Percentiles rank a stretch among this genome's conserved stretches.
These are phyloP conservation scores for Nematolebias whitei DNA, from an alignment of 2,113 vertebrate species.

Conservation along the genomic window DNA sequence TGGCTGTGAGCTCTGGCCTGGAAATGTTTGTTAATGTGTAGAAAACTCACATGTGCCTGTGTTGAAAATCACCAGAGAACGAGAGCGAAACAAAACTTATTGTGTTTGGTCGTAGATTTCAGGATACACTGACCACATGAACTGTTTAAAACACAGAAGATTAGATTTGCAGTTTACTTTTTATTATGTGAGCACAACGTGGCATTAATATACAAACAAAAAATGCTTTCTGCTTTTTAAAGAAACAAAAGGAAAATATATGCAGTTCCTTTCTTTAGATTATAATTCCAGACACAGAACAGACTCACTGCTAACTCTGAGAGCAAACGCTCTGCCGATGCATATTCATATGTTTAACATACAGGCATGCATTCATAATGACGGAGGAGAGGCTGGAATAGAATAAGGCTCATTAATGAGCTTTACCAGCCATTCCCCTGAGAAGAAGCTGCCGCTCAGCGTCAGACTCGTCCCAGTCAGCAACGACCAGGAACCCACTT, in stretches of 20 bases:
- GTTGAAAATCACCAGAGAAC: neutral
- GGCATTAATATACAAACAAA: slow-evolving; percentile 30
- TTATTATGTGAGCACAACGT: slow-evolving; percentile 22
- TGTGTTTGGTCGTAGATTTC: neutral
- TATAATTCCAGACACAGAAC: slow-evolving; percentile 80
- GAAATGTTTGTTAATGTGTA: slow-evolving; percentile 28
- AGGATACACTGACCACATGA: slow-evolving; percentile 18
- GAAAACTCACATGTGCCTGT: neutral
- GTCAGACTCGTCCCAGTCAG: no score
- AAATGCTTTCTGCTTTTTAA: slow-evolving; percentile 37
- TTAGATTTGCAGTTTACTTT: slow-evolving; percentile 25
- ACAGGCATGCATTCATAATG: slow-evolving; percentile 80
- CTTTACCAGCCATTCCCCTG: slow-evolving; percentile 66
- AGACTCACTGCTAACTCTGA: slow-evolving; percentile 71
- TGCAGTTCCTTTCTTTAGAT: slow-evolving; percentile 56
- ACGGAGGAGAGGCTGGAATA: slow-evolving; percentile 65
- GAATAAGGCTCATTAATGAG: slow-evolving; percentile 77
- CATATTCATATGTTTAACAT: slow-evolving; percentile 86
- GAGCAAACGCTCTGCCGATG: slow-evolving; percentile 76
- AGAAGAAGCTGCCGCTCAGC: slow-evolving; percentile 26
- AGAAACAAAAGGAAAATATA: slow-evolving; percentile 40
- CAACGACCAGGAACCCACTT: no score
- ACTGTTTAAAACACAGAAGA: no score
- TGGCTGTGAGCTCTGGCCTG: slow-evolving; percentile 21
- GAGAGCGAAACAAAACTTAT: neutral